Evolutionary conservation across 2,888 invertebrate genomes (phyloP).

Genomic region (Drosophila kanekoi): DNA sequence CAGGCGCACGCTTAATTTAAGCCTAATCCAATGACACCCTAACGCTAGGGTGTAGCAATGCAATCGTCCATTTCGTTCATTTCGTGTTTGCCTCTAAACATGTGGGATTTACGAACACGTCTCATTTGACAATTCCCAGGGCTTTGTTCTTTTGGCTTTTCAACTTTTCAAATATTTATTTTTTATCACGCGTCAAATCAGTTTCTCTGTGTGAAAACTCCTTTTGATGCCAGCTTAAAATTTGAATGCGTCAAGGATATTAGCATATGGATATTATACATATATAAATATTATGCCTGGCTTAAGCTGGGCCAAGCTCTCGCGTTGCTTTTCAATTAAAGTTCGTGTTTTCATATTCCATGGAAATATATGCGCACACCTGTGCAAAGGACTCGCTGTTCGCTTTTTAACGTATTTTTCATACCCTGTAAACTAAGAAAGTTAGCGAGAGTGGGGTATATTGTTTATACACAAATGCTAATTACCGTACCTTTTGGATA

Average conservation of each 20-base stretch:
- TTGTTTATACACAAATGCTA: too few relatives aligned
- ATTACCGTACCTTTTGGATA: too few relatives aligned
- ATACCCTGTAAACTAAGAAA: too few relatives aligned
- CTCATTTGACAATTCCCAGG: conserved; percentile 66
- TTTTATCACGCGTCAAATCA: conserved; percentile 65
- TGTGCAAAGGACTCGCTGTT: conserved; percentile 39
- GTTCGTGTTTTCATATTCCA: conserved; percentile 28
- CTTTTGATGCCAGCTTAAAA: conserved; percentile 62
- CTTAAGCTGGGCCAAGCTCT: conserved; percentile 6
- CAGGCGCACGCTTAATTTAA: conserved; percentile 83
- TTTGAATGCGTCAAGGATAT: conserved; percentile 51
- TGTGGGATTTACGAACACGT: conserved; percentile 78
- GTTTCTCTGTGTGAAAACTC: not conserved
- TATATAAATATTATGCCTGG: not conserved
- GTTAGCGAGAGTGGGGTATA: too few relatives aligned
- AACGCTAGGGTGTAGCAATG: not conserved
- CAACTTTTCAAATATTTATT: conserved; percentile 25
- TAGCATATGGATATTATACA: conserved; percentile 1
- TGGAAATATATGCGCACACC: conserved; percentile 32
- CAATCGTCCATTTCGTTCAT: too few relatives aligned
- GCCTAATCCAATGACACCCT: conserved; percentile 76
- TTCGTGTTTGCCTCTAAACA: conserved; percentile 79
- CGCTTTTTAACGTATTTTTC: conserved; percentile 67
- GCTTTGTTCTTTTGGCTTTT: conserved; percentile 39
- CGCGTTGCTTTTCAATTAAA: conserved; percentile 51